Evolutionary conservation across 2,113 vertebrate species (phyloP), one percentile per base, ranked within the genome.

Genomic region (Oreotrochilus melanogaster): DNA sequence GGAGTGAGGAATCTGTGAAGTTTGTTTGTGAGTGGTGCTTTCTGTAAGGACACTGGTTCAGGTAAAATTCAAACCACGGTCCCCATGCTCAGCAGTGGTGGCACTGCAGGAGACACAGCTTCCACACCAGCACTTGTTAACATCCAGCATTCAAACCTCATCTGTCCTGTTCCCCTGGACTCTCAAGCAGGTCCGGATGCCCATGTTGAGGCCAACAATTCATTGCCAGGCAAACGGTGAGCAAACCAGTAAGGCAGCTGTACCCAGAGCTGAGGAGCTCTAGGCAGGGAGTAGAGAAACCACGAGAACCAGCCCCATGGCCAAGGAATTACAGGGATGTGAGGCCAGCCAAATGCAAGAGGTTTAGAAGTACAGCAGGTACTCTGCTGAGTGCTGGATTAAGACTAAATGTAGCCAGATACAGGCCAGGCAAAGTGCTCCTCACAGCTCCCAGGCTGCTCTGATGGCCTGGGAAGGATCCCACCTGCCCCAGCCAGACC

Each of bases 1-100:
- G 88, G 95, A 92, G 88, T 2, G 7, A 97, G 80, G 92, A 84
- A 88, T 53, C 86, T 58, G 91, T 79, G 92, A 94, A 65, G 45
- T 94, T 93, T 96, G 69, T 83, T 95, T 95, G 83, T 75, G 96
- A 96, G 85, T 42, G 85, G 89, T 88, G 65, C 81, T 96, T 94
- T 95, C 66, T 78, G 23, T 96, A 95, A 96, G 72, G 85, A 87
- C 64, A 57, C 92, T 95, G 90, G 85, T 89, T 86, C 43, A 70
- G 75, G 92, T 69, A 87, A 96, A 92, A 95, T 92, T 83, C 47
- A 62, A 93, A 37, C 25, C 58, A 13, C 47, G 31, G 5, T 4
- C 18, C 22, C 57, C 88, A 50, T 75, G 42, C 73, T 66, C 80
- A 80, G 42, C n/a, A 96, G 50, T 7, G 5, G 4, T 37, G 72